Evolutionary conservation across 2,797 vertebrate species (phyloP), one percentile per base, ranked within the genome.

Genomic region (Prunella strophiata): DNA sequence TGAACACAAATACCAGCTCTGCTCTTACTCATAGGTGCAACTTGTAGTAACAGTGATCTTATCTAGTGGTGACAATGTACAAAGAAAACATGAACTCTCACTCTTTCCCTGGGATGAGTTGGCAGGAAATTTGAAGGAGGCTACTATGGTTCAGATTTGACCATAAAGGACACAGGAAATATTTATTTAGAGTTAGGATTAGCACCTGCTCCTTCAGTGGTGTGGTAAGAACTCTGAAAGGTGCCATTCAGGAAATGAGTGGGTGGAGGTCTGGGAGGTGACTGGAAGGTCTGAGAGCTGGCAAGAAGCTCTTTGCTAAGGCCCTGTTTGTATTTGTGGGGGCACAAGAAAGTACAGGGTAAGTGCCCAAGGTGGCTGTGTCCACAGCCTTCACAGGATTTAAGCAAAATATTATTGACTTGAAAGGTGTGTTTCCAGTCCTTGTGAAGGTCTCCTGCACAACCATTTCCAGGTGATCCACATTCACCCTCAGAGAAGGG

Each of bases 151-250:
- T 93, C 79, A 76, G 55, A 89, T 94, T 91, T 97, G 88, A 94
- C 91, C 48, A 0, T 97, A 96, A 97, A 94, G 84, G 93, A 96
- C 94, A 97, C 93, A 97, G 97, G 95, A 98, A 96, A 96, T 97
- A 97, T 96, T 97, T 97, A 97, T 97, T 98, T 98, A 96, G 97
- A 94, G 93, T 96, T 97, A 90, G 95, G 96, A 97, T 97, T 98
- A 96, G 94, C 82, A 94, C 95, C 96, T 97, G 97, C 91, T 97
- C 70, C 88, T 97, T 91, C 18, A 1, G 90, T 89, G 74, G 89
- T 80, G 83, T 91, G 97, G 95, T 94, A 95, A 94, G 85, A 78
- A 72, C 66, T 30, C 47, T 95, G 82, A 97, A 97, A 97, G 89
- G 96, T 97, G 83, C 91, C 93, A 97, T 97, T 98, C 97, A 97